Base-by-base conservation (phyloP, 2,888 invertebrate genomes). In the Pachycephus smyrnensis region DNA sequence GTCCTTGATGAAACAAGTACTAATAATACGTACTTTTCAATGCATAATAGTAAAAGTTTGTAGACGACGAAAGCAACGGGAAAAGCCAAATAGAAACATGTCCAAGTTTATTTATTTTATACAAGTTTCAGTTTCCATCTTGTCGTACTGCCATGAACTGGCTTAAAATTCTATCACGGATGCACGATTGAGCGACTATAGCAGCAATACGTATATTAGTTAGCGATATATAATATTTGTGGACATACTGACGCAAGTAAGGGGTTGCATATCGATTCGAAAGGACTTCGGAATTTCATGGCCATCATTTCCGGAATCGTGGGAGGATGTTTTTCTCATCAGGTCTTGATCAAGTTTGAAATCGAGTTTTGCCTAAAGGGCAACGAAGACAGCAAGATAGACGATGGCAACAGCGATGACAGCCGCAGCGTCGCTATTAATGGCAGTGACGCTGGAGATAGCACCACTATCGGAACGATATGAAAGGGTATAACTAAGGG, bases 181-280 rank as follows among this genome's bases (percentile, higher is more conserved):
- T 6, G 0, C 6, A 23, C 40, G 40, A 40, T 2, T 2, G 23
- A 55, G 23, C 23, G 23, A 55, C 55, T 23, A 23, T 80, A 86
- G 85, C 86, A 86, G 89, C 88, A 89, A 89, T 88, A 89, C 83
- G 86, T 86, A 89, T 89, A 90, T 90, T 90, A 90, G 89, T 89
- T 90, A 89, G 88, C 85, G 80, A 82, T 69, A 55, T 77, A 75
- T 75, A 77, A 75, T 75, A 86, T 86, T 85, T 77, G 80, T 77
- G 74, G 30, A 23, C 55, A 9, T 1, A 55, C 23, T 0, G 23
- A 55, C 2, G 55, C 23, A 23, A 23, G 55, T 55, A 55, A 55
- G 9, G 23, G 23, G 23, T 55, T 23, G 15, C 55, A 15, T 55
- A 55, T 55, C 55, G 23, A 55, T 55, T 55, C 23, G 23, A 23